Base-by-base conservation (phyloP, 2,797 vertebrate species). In the Loriculus beryllinus region DNA sequence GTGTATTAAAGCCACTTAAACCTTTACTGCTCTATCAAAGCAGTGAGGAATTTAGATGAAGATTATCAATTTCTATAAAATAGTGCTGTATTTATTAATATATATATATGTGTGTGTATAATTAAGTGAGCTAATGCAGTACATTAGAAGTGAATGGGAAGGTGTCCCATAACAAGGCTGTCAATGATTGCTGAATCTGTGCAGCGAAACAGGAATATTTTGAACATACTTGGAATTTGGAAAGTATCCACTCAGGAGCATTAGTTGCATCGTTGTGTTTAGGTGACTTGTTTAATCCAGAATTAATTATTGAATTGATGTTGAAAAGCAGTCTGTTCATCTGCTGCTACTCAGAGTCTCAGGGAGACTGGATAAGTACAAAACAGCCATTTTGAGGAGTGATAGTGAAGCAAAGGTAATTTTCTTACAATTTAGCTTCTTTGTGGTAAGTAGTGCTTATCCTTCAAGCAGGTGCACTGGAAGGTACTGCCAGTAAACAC, bases 231-330 rank as follows among this genome's bases (percentile, higher is more conserved):
- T 89, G 72, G 72, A 65, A 81, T 95, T 42, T 85, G 68, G 76
- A 71, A 94, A 65, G 75, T 40, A 56, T 56, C 47, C 57, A 42
- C 82, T 90, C 51, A 70, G 62, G 82, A 96, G 59, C 63, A 75
- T 83, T 92, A 95, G 85, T 78, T 82, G 65, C 80, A 76, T 84
- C 54, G 45, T 82, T 91, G 81, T 94, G 47, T 84, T 77, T 78
- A 94, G 78, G 90, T 90, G 49, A 88, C 78, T 95, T 95, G 40
- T 78, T 91, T 91, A 92, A 95, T 84, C 95, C 83, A 56, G 72
- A 91, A 74, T 88, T 95, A 96, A 95, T 92, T 92, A 80, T 29
- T 91, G 82, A 94, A 81, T 70, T 93, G 31, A 35, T 42, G 35
- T 60, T 95, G 89, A 81, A 93, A 95, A 95, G 64, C 63, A n/a